phyloP scores from a whole-genome alignment of 1,140 invertebrate genomes.

The Calliopsis andreniformis region DNA sequence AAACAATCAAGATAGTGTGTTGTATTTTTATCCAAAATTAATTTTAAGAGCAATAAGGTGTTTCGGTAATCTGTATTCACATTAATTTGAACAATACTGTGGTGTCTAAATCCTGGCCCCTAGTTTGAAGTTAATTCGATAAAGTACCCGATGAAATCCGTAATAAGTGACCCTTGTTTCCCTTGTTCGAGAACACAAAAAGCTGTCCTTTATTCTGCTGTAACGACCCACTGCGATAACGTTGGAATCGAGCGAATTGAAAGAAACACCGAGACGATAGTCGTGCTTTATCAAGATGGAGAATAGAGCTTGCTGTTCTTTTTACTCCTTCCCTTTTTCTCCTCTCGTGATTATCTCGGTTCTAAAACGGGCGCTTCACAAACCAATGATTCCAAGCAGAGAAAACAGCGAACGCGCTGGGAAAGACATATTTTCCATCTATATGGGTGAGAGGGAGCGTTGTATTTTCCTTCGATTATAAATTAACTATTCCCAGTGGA shows the following conservation, averaged over 20 bases:
- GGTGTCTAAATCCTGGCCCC: too few relatives aligned
- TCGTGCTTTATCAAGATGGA: not conserved
- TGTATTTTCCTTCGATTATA: not conserved
- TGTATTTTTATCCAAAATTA: too few relatives aligned
- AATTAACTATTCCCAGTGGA: not conserved
- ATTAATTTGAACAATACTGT: too few relatives aligned
- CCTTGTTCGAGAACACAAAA: constrained; percentile 24
- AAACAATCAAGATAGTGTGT: too few relatives aligned
- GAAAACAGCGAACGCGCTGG: too few relatives aligned
- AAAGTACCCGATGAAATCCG: not conserved
- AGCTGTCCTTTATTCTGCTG: not conserved
- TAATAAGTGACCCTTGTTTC: constrained; percentile 22
- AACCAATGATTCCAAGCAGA: too few relatives aligned
- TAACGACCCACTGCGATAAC: not conserved
- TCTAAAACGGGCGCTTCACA: too few relatives aligned
- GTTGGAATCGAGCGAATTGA: not conserved
- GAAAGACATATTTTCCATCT: too few relatives aligned
- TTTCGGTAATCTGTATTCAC: too few relatives aligned
- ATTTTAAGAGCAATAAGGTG: too few relatives aligned
- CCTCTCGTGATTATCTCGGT: too few relatives aligned
- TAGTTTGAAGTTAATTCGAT: constrained; percentile 42
- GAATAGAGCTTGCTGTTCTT: constrained; percentile 17
- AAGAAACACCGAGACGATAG: not conserved
- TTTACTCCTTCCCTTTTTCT: too few relatives aligned
- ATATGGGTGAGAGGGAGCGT: not conserved